Base-by-base conservation (phyloP, 2,888 invertebrate genomes). In the Drosophila vallismaia region DNA sequence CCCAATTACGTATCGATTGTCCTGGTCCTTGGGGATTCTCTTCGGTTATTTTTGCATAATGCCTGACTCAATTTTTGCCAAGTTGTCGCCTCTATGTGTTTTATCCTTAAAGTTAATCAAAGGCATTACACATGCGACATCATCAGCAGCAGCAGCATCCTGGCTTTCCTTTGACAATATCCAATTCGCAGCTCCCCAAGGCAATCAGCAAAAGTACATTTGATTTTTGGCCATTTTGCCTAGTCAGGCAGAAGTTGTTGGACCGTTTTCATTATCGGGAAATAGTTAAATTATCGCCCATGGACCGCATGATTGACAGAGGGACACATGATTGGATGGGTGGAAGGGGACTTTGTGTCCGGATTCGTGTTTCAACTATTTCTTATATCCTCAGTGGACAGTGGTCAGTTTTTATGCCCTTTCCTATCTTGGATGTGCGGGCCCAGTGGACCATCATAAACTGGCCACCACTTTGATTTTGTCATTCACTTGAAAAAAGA, bases 121-220 rank as follows among this genome's bases (percentile, higher is more conserved):
- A 80, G 86, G 70, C 78, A 86, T 88, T 80, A 89, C 88, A 73
- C 76, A 72, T 69, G 69, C 69, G 53, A 26, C 66, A 26, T 72
- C 70, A 52, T 70, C 74, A 52, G 51, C 48, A 38, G 1, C 38
- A 12, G 38, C 38, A 38, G 42, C 9, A 36, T 19, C 10, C 14
- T 42, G 8, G 7, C 7, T 44, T 29, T 69, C 36, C 57, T 36
- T 49, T 52, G 63, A 28, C 44, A 54, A 19, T 19, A 68, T 63
- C 69, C 68, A 45, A 48, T 49, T 55, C 49, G 45, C 63, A 72
- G 69, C 69, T 86, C 88, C 89, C 86, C 64, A 76, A 89, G 79
- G 83, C 89, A 86, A 86, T 88, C 89, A 88, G 73, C 68, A 73
- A 74, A 69, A 86, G 72, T 78, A 83, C 88, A 84, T 88, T 88